Conservation (phyloP, 2,888 invertebrate species). For the Spodoptera picta region DNA sequence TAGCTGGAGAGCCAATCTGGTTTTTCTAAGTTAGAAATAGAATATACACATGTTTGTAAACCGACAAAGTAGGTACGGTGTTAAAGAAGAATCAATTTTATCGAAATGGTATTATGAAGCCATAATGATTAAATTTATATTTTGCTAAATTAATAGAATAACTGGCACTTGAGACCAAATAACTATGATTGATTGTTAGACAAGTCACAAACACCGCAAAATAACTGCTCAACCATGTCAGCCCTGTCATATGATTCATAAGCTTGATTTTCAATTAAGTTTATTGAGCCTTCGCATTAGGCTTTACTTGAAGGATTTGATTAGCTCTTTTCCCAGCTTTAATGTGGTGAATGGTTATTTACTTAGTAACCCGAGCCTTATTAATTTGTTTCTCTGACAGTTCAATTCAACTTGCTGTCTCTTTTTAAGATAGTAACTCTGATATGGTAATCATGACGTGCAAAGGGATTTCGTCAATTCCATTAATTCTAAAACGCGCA, state of each 20-base stretch:
- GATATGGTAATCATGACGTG: neutral
- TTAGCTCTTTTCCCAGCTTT: constrained; percentile 41
- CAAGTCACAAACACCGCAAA: constrained; percentile 47
- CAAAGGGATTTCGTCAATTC: neutral
- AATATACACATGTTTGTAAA: no score
- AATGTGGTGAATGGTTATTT: constrained; percentile 50
- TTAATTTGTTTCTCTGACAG: constrained; percentile 47
- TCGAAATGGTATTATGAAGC: constrained; percentile 22
- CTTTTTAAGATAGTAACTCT: constrained; percentile 12
- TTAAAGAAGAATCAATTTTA: neutral
- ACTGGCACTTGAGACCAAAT: constrained; percentile 54
- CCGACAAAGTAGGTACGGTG: no score
- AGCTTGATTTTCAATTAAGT: constrained; percentile 52
- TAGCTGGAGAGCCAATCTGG: no score
- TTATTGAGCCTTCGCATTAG: constrained; percentile 45
- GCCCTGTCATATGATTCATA: constrained; percentile 50
- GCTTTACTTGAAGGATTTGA: constrained; percentile 49
- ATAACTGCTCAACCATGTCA: constrained; percentile 43
- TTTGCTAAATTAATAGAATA: constrained; percentile 55
- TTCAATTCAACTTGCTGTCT: constrained; percentile 25
- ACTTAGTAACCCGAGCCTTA: constrained; percentile 44
- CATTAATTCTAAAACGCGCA: constrained; percentile 5
- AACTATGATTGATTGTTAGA: constrained; percentile 53
- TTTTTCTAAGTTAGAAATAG: no score
- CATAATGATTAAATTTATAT: constrained; percentile 47